Evolutionary conservation across 2,113 vertebrate genomes (phyloP).

Genomic region (Onychorhynchus coronatus): DNA sequence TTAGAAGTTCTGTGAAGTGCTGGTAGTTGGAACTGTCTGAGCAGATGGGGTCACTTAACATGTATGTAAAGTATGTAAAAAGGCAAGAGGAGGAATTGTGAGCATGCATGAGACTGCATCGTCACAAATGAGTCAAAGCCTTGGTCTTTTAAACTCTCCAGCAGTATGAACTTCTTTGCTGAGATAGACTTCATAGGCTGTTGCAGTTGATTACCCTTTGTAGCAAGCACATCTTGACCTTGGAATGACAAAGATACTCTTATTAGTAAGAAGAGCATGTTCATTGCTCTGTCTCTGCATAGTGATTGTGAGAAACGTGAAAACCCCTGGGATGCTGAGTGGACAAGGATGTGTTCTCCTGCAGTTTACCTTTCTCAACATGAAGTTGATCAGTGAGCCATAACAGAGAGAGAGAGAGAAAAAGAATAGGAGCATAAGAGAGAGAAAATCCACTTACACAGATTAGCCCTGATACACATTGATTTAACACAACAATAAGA

Average conservation of each 20-base stretch:
- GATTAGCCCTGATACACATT: neutral
- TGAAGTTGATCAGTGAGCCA: slow-evolving; percentile 10
- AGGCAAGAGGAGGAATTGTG: neutral
- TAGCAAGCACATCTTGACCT: neutral
- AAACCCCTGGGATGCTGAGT: neutral
- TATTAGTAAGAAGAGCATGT: neutral
- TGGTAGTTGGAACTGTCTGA: neutral
- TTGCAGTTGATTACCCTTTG: neutral
- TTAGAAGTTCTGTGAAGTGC: neutral
- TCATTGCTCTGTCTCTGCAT: neutral
- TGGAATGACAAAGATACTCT: neutral
- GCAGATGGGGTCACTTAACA: accelerated
- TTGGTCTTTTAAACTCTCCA: neutral
- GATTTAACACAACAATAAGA: neutral
- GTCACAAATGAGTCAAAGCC: accelerated
- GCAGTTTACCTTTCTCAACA: neutral
- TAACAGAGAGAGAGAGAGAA: neutral
- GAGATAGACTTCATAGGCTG: neutral
- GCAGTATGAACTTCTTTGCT: neutral
- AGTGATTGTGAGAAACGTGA: neutral
- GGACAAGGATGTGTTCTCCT: neutral
- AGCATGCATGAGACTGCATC: neutral
- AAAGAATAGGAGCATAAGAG: neutral
- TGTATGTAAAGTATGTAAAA: neutral
- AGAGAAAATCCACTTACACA: neutral